Conservation (phyloP, 2,888 invertebrate genomes). For the Orthosia incerta region DNA sequence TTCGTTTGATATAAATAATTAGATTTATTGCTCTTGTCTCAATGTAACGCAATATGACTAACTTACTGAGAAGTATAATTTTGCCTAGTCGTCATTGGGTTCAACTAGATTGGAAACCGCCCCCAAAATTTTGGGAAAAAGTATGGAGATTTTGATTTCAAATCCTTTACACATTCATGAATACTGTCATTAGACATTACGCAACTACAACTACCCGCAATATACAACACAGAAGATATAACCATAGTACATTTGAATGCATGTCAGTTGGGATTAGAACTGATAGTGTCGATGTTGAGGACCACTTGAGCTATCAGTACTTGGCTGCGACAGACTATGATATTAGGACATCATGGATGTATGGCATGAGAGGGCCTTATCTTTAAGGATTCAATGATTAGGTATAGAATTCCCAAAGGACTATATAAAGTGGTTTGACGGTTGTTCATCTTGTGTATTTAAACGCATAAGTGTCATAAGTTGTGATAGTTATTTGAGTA, state of each 20-base stretch:
- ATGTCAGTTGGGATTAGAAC: slow-evolving; percentile 41
- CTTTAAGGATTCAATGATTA: slow-evolving; percentile 14
- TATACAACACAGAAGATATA: slow-evolving; percentile 7
- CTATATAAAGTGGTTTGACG: background rate
- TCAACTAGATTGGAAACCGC: too few relatives aligned
- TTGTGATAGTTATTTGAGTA: background rate
- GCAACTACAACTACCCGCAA: slow-evolving; percentile 7
- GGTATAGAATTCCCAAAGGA: background rate
- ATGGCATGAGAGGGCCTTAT: slow-evolving; percentile 17
- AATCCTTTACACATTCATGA: background rate
- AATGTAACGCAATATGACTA: background rate
- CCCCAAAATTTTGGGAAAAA: too few relatives aligned
- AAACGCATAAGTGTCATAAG: background rate
- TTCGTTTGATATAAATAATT: slow-evolving; percentile 30
- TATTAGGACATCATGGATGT: slow-evolving; percentile 37
- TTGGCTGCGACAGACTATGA: slow-evolving; percentile 30
- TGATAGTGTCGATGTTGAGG: slow-evolving; percentile 39
- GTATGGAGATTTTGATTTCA: too few relatives aligned
- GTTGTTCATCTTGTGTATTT: background rate
- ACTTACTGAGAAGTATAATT: too few relatives aligned
- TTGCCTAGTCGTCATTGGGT: too few relatives aligned
- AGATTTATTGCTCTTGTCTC: slow-evolving; percentile 16
- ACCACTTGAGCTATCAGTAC: slow-evolving; percentile 45
- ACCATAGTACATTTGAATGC: slow-evolving; percentile 17
- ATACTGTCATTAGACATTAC: background rate